Base-by-base conservation (phyloP, 2,797 vertebrate genomes). In the Oreochromis grahami region DNA sequence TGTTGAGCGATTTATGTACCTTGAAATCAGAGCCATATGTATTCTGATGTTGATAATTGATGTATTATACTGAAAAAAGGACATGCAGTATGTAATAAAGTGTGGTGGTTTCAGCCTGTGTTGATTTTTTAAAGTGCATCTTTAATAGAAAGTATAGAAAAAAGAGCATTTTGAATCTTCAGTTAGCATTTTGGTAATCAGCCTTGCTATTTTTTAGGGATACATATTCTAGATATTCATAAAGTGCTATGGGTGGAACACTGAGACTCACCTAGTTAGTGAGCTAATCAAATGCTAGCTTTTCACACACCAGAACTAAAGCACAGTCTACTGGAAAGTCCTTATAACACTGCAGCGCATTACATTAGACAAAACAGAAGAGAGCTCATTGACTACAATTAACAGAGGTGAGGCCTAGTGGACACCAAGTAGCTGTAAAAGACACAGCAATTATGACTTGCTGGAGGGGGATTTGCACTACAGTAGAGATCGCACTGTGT, bases 61-160 rank as follows among this genome's bases (percentile, higher is more conserved):
- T 92, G 93, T 94, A 72, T 86, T 86, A 86, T 81, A 83, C 76
- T 85, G 63, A 77, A 89, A 63, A 83, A 81, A 88, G 38, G 81
- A 91, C 89, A 92, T 93, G 93, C 92, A 92, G 93, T 94, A 91
- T 93, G 87, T 91, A 95, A 94, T 94, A 95, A 92, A 94, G 79
- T 88, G 89, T 88, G 90, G 77, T 91, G 85, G 84, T 88, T 92
- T 92, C 60, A 87, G 63, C 12, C 13, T 50, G 36, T 76, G 36
- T 53, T 79, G 17, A 29, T 51, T 78, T 53, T 81, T 77, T 63
- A 79, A 45, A 34, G 45, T 24, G 8, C 17, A 5, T 56, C 26
- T 68, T 32, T 41, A 72, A 43, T 45, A 32, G 17, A 53, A 55
- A 1, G 9, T 9, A 24, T 56, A 7, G 41, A 70, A 60, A 60